phyloP scores from a whole-genome alignment of 2,113 vertebrate species.

The Corythoichthys intestinalis region DNA sequence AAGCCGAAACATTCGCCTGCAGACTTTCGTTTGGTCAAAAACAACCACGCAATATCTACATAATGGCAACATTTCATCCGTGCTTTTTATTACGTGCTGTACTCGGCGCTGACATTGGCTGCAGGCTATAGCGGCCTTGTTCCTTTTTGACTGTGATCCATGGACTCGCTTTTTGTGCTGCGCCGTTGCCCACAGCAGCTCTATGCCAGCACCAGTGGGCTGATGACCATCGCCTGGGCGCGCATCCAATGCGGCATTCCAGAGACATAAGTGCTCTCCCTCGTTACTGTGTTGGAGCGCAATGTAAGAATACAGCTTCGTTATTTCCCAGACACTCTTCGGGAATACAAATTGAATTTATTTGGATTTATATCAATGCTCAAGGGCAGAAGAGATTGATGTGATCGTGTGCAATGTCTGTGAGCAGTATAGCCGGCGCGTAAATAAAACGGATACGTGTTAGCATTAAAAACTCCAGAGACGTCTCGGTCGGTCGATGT shows the following conservation, averaged over 20 bases:
- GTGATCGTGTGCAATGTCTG: conserved; percentile 22
- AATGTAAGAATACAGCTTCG: conserved; percentile 41
- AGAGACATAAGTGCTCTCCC: conserved; percentile 47
- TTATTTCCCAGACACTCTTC: conserved; percentile 39
- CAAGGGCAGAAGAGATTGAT: conserved; percentile 8
- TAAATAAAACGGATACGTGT: neutral
- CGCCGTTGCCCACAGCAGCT: conserved; percentile 45
- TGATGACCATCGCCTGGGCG: conserved; percentile 54
- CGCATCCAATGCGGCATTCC: conserved; percentile 51
- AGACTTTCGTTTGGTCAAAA: conserved; percentile 6
- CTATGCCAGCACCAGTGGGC: conserved; percentile 49
- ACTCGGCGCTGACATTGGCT: conserved; percentile 35
- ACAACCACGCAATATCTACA: neutral
- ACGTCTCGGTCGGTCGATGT: neutral
- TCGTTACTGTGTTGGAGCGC: conserved; percentile 30
- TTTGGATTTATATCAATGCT: conserved; percentile 38
- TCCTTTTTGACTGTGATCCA: conserved; percentile 48
- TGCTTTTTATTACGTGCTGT: conserved; percentile 18
- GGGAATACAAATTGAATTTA: conserved; percentile 52
- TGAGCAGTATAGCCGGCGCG: conserved; percentile 30
- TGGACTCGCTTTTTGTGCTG: conserved; percentile 45
- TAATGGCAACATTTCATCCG: conserved; percentile 14
- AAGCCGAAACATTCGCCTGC: conserved; percentile 5
- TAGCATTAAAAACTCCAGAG: neutral
- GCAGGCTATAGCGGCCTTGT: conserved; percentile 24